Conservation (phyloP, 2,797 vertebrate species). For the Meriones psammophilus region DNA sequence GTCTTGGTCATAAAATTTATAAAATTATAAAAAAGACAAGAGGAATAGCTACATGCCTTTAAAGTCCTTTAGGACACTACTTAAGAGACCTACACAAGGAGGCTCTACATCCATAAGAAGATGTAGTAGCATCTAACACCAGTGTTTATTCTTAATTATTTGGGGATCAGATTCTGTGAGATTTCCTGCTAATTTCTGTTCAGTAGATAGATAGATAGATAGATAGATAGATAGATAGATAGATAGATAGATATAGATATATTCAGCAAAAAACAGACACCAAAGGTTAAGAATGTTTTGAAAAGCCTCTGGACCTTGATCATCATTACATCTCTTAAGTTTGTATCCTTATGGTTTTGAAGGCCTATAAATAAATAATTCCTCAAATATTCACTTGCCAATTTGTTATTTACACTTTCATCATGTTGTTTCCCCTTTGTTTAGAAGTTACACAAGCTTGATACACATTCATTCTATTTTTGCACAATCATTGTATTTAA, state of each 20-base stretch:
- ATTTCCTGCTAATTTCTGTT: neutral
- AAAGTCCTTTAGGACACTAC: neutral
- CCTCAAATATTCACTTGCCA: slow-evolving; percentile 45
- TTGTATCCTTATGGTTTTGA: slow-evolving; percentile 44
- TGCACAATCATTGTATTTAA: neutral
- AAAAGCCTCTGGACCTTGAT: neutral
- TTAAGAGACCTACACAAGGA: neutral
- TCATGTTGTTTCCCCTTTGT: neutral
- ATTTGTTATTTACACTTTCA: slow-evolving; percentile 19
- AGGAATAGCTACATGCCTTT: neutral
- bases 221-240: too few species aligned
- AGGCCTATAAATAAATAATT: slow-evolving; percentile 37
- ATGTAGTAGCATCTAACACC: neutral
- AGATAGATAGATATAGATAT: neutral
- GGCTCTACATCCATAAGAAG: neutral
- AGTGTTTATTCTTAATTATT: neutral
- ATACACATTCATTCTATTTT: slow-evolving; percentile 24
- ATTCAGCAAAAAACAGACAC: neutral
- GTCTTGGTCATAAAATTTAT: neutral
- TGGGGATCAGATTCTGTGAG: neutral
- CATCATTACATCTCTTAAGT: slow-evolving; percentile 15
- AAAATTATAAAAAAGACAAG: neutral
- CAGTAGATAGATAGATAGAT: neutral
- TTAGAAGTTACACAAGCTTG: slow-evolving; percentile 42
- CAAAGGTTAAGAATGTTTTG: slow-evolving; percentile 5